Evolutionary conservation across 1,140 invertebrate genomes (phyloP), one percentile per base, ranked within the genome.

Genomic region (Stegodyphus dumicola): DNA sequence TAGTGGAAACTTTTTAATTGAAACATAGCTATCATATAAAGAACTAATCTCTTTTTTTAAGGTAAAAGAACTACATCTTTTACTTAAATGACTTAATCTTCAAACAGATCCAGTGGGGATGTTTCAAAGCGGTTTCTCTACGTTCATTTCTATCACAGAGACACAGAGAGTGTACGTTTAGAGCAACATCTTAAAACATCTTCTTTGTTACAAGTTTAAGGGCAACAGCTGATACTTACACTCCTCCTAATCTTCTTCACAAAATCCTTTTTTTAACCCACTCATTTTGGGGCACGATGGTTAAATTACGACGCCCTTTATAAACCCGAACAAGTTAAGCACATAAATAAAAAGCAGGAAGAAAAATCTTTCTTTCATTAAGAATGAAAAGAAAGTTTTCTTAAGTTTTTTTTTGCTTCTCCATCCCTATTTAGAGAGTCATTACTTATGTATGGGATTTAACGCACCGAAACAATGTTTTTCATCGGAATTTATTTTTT

Each of bases 371-470:
- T 85, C 76, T 73, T 85, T 84, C 73, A 85, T 76, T 76, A 76
- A 74, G 71, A 53, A 74, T 53, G 52, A 56, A 18, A 77, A 85
- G 74, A 79, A 77, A n/a, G 73, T 70, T 53, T 49, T 69, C 77
- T 67, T 60, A 13, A 54, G 33, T 33, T 56, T 85, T 85, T 77
- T 77, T 84, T 76, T 76, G 13, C 13, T 49, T 69, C 15, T 77
- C 48, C 52, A 51, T 18, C 65, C 51, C 54, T 73, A 56, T 83
- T 85, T 85, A 77, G 73, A 60, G 48, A 70, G 73, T 77, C 81
- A 85, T 85, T 85, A 85, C 66, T 85, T 85, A 85, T 85, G 81
- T 85, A 85, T 85, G 66, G 73, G 80, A 73, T 52, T 77, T 71
- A 85, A 85, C 73, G 60, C 81, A 69, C 48, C 53, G 74, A 70